Base-by-base conservation (phyloP, 2,888 invertebrate species). In the Epicampocera succincta region DNA sequence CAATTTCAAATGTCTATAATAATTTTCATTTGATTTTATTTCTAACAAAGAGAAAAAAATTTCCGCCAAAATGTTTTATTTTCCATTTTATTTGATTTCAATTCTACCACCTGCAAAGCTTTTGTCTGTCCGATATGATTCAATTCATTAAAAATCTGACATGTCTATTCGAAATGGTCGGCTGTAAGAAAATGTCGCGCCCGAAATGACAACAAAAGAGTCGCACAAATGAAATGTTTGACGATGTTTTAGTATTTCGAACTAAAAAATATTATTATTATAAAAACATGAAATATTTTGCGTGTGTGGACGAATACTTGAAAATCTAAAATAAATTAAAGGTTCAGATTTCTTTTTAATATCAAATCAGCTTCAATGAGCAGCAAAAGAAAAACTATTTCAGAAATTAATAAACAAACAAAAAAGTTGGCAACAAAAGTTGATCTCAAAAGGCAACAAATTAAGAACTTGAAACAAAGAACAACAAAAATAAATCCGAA, bases 51-150 rank as follows among this genome's bases (percentile, higher is more conserved):
- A 52, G 42, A 4, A 8, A 2, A 56, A 65, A 54, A 50, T 25
- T 44, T 48, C 11, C 54, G 56, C 42, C 52, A 63, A 63, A 11
- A 25, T 25, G 5, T 33, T 15, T 54, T 38, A 40, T 17, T 21
- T 65, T 12, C 6, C 9, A 56, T 58, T 69, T 69, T 33, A 61
- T 74, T 42, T 11, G n/a, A n/a, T n/a, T n/a, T n/a, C n/a, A 74
- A 40, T 73, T 44, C 29, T 76, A 72, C 80, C 80, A 81, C 80
- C 80, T 81, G 80, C 80, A 81, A 56, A 69, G 76, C 33, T 76
- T 42, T 48, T 33, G 2, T 50, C 1, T 71, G 33, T 46, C 8
- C 38, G 21, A 38, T 17, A 33, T 15, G 11, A 38, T 25, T 29
- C 42, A 13, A 9, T 61, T 42, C 29, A 15, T 50, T 42, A 15